These are phyloP conservation scores for Neopelma chrysocephalum DNA, from an alignment of 2,797 vertebrate genomes.

Conservation along the genomic window DNA sequence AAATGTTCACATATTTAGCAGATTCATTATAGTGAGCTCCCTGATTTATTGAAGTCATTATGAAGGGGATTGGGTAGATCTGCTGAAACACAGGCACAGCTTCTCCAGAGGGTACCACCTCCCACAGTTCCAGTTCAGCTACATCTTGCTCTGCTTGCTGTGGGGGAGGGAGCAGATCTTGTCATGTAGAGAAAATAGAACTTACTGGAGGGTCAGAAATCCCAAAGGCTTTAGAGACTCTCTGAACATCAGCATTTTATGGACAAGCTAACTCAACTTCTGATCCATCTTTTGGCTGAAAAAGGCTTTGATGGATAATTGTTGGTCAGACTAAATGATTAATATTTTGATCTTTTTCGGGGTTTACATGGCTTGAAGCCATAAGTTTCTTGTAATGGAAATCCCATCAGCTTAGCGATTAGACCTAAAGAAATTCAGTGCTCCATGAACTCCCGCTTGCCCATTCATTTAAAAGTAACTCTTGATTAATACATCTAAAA, in stretches of 20 bases:
- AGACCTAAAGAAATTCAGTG: neutral
- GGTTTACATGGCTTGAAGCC: neutral
- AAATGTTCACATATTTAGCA: neutral
- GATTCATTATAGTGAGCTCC: neutral
- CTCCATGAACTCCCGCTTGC: neutral
- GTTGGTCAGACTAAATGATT: neutral
- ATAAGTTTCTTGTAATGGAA: neutral
- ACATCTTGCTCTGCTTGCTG: neutral
- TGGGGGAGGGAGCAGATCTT: neutral
- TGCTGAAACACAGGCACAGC: neutral
- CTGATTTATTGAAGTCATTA: neutral
- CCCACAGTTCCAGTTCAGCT: neutral
- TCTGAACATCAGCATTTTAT: neutral
- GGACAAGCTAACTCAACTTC: neutral
- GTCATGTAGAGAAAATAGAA: neutral
- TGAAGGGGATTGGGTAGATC: neutral
- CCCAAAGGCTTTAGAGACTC: neutral
- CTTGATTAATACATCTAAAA: neutral
- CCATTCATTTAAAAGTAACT: neutral
- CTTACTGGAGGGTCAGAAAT: neutral
- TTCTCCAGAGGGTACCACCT: neutral
- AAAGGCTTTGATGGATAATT: neutral
- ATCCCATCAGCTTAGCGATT: neutral
- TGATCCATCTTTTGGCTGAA: neutral
- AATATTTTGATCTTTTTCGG: neutral